Percentiles rank a stretch among this genome's conserved stretches.
Evolutionary conservation across 2,888 invertebrate species (phyloP).

Genomic region (Drosophila mayaguana): DNA sequence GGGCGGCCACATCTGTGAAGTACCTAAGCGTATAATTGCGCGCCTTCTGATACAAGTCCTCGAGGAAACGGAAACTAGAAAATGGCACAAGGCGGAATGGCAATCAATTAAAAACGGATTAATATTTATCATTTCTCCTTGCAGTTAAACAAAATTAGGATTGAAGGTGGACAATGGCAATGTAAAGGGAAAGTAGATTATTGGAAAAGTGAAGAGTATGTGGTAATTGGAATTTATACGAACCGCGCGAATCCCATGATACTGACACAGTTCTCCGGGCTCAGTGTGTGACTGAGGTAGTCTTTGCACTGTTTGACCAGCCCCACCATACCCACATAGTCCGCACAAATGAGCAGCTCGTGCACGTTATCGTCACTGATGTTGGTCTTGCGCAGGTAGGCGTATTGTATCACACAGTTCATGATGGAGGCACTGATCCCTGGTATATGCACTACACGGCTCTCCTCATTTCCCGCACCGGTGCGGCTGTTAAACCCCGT

Average conservation of each 20-base stretch:
- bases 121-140: neutral
- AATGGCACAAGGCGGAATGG: neutral
- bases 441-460: constrained; percentile 90
- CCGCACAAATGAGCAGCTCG: constrained; percentile 92
- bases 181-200: neutral
- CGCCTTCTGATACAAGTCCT: constrained; percentile 88
- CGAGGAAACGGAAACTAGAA: constrained; percentile 82
- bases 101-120: constrained; percentile 1
- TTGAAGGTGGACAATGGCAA: neutral
- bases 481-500: constrained; percentile 73
- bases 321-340: constrained; percentile 94
- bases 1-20: constrained; percentile 90
- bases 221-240: constrained; percentile 15
- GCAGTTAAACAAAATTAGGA: neutral
- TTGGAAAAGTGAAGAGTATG: no score
- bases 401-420: constrained; percentile 92
- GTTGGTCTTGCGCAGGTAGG: constrained; percentile 92
- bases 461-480: constrained; percentile 84
- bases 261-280: constrained; percentile 92
- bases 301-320: constrained; percentile 93
- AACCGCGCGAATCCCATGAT: constrained; percentile 93
- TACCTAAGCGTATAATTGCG: constrained; percentile 90
- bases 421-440: constrained; percentile 92
- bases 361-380: constrained; percentile 92
- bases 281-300: constrained; percentile 89